phyloP scores from a whole-genome alignment of 37 sponge, comb jelly and placozoan genomes.

The Crambe crambe region DNA sequence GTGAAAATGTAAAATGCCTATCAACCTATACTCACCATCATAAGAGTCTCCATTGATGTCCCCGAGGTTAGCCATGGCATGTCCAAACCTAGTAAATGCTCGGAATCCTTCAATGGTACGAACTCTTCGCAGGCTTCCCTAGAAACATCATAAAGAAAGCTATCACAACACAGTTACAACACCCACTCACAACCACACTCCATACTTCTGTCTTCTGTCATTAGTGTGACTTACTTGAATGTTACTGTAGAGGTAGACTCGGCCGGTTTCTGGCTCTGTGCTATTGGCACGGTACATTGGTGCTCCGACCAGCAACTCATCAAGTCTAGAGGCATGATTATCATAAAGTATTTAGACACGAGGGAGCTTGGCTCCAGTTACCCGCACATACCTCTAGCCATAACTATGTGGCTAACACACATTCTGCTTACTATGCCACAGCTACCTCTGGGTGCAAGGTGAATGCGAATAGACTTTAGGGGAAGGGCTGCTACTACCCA shows the following conservation, averaged over 20 bases:
- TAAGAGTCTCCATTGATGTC: conserved; percentile 77
- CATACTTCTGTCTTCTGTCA: not conserved
- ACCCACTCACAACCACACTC: not conserved
- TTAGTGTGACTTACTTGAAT: conserved; percentile 37
- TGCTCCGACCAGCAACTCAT: conserved; percentile 79
- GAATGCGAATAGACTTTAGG: too few species aligned
- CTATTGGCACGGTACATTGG: conserved; percentile 42
- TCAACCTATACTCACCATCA: conserved; percentile 48
- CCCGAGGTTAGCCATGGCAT: conserved; percentile 80
- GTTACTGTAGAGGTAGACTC: conserved; percentile 71
- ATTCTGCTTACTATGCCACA: too few species aligned
- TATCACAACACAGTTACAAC: not conserved
- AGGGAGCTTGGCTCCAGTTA: too few species aligned
- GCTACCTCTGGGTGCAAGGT: too few species aligned
- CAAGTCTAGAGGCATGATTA: conserved; percentile 27
- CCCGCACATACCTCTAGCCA: too few species aligned
- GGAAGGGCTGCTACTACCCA: too few species aligned
- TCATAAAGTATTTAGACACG: not conserved
- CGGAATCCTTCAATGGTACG: conserved; percentile 2
- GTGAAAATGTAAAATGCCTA: too few species aligned
- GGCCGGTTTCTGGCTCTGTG: conserved; percentile 61
- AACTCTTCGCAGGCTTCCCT: conserved; percentile 38
- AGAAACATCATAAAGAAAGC: not conserved
- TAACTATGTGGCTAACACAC: too few species aligned
- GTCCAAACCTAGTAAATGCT: conserved; percentile 61